A percentile compares a stretch with the other conserved stretches of the same genome.
Evolutionary conservation across 2,888 invertebrate genomes (phyloP).

Genomic region (Cataglyphis altisquamis): DNA sequence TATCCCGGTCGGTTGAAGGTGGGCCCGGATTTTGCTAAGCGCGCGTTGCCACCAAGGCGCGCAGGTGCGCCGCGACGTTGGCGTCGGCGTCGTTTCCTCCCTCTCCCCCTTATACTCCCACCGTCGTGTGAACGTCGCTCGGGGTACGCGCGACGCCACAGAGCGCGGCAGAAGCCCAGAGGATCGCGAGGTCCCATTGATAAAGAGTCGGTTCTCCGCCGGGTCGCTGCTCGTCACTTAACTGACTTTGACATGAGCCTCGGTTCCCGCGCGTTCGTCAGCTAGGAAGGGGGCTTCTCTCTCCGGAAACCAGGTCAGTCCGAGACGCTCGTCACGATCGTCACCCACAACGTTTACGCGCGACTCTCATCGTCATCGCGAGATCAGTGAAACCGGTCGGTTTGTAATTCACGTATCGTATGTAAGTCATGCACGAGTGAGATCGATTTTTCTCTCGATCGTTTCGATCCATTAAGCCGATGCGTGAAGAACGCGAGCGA

Average conservation of each 20-base stretch:
- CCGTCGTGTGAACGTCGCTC: conserved; percentile 69
- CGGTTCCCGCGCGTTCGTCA: conserved; percentile 74
- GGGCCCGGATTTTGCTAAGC: conserved; percentile 59
- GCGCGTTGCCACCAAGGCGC: conserved; percentile 67
- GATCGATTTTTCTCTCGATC: neutral
- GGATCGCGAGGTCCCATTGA: conserved; percentile 77
- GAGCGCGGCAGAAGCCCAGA: conserved; percentile 78
- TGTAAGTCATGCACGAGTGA: conserved; percentile 9
- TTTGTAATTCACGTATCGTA: neutral
- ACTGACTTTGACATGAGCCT: conserved; percentile 74
- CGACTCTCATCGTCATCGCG: conserved; percentile 35
- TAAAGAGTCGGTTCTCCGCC: conserved; percentile 66
- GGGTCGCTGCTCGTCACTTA: conserved; percentile 61
- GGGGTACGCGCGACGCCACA: conserved; percentile 73
- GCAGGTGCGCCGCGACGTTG: conserved; percentile 86
- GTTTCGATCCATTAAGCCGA: conserved; percentile 1
- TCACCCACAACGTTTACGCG: conserved; percentile 30
- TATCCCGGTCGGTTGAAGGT: conserved; percentile 64
- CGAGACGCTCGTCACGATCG: conserved; percentile 38
- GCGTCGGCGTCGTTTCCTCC: conserved; percentile 73
- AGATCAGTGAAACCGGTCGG: conserved; percentile 22
- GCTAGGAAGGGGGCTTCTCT: conserved; percentile 64
- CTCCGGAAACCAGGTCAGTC: conserved; percentile 74
- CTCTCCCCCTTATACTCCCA: conserved; percentile 3
- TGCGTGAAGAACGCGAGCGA: neutral